Evolutionary conservation across 35 echinoderm and acorn worm genomes (phyloP), one percentile per base, ranked within the genome.

Genomic region (Eucidaris tribuloides): DNA sequence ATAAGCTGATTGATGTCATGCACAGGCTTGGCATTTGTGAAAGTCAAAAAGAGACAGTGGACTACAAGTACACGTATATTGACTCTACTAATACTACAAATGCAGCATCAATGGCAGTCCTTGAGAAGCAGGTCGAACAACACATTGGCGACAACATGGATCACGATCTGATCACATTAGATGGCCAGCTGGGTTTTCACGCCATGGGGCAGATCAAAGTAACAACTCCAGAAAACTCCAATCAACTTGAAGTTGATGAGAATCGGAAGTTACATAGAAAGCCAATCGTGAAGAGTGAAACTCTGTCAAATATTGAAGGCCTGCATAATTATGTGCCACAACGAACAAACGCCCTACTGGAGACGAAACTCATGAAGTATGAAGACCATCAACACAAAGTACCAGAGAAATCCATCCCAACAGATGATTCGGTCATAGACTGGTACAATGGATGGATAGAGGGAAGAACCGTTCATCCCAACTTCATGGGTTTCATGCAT

Each of bases 231-330:
- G 86, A 80, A 88, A 88, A 86, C 61, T 52, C 37, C 20, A 88
- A 88, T 81, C 28, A 61, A 81, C 59, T 81, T 81, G 86, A 81
- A 80, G 25, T 88, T 48, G 77, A 88, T 81, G 39, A 88, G 56
- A 81, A 80, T 64, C 45, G 56, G 58, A 79, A 88, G 61, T 41
- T 88, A 33, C 54, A 81, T 17, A 13, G 58, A 81, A 81, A 62
- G 17, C 36, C 35, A 68, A 78, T 78, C 4, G 71, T 62, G 18
- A 82, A 82, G 70, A 86, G 18, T 86, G 84, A 78, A 38, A 78
- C 55, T 87, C 85, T 79, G 85, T 79, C 85, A 87, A 63, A 79
- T 61, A 87, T 87, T 49, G 85, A 79, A 87, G 85, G 50, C 20
- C 74, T 79, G 44, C 65, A 79, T 42, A 22, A 87, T 29, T 87